Evolutionary conservation across 2,113 vertebrate genomes (phyloP).

Genomic region (Cebidichthys violaceus): DNA sequence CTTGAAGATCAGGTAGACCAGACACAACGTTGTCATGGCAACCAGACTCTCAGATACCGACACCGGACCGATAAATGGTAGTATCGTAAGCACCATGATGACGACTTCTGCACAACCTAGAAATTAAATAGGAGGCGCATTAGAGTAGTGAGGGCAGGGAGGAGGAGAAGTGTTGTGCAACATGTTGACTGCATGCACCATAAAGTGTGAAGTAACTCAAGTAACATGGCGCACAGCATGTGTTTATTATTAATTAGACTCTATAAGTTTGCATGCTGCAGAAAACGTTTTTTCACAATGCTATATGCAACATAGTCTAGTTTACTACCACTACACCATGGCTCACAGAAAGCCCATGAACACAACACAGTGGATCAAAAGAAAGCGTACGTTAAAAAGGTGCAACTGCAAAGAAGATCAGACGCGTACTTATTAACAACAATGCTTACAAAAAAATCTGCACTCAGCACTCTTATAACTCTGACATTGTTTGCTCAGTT

Average conservation of each 20-base stretch:
- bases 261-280: neutral
- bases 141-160: conserved; percentile 46
- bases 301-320: neutral
- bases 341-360: neutral
- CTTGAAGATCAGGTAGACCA: conserved; percentile 83
- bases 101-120: conserved; percentile 55
- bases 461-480: neutral
- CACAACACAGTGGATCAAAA: neutral
- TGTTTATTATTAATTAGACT: conserved; percentile 8
- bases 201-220: conserved; percentile 11
- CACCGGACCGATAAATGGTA: conserved; percentile 76
- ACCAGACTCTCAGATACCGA: conserved; percentile 85
- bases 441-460: neutral
- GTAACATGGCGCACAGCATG: neutral
- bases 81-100: conserved; percentile 79
- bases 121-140: conserved; percentile 65
- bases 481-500: neutral
- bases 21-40: conserved; percentile 75
- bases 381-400: neutral
- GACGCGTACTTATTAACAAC: neutral
- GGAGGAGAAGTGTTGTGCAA: conserved; percentile 60
- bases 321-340: neutral
- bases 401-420: conserved; percentile 7
- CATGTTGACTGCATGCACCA: conserved; percentile 39
- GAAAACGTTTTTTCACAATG: neutral